A percentile compares a stretch with the other conserved stretches of the same genome.
These are phyloP conservation scores for Drosophila ambigua DNA, from an alignment of 1,140 invertebrate genomes.

Conservation along the genomic window DNA sequence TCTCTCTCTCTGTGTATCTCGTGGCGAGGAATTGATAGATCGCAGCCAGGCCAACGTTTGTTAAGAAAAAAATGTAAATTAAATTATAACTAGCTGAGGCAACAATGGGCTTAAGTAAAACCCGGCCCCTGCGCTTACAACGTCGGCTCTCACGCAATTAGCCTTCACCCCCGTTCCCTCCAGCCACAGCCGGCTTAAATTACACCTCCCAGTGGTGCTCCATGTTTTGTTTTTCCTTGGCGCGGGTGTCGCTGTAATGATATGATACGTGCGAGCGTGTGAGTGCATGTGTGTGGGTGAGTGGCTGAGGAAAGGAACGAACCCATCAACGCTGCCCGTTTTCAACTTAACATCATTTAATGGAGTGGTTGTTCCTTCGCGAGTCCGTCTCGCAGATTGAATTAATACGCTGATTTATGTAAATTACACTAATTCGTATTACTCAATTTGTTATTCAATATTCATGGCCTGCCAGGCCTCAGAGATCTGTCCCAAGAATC, in stretches of 20 bases:
- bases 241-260: constrained; percentile 53
- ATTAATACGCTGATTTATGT: constrained; percentile 79
- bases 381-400: constrained; percentile 63
- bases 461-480: constrained; percentile 51
- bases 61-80: constrained; percentile 74
- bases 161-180: constrained; percentile 10
- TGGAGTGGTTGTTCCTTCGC: constrained; percentile 65
- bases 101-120: constrained; percentile 70
- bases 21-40: constrained; percentile 45
- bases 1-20: constrained; percentile 1
- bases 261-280: not conserved
- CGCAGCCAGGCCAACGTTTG: constrained; percentile 32
- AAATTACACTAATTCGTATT: constrained; percentile 81
- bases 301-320: constrained; percentile 29
- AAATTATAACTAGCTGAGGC: constrained; percentile 74
- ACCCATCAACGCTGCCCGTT: constrained; percentile 47
- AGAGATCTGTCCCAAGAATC: constrained; percentile 26
- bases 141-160: constrained; percentile 55
- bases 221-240: constrained; percentile 4
- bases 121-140: constrained; percentile 48
- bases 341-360: constrained; percentile 77
- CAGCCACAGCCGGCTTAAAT: constrained; percentile 33
- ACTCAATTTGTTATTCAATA: constrained; percentile 79
- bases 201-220: constrained; percentile 3
- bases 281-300: constrained; percentile 9